Evolutionary conservation across 2,797 vertebrate genomes (phyloP), one percentile per base, ranked within the genome.

Genomic region (Diplodus sargus): DNA sequence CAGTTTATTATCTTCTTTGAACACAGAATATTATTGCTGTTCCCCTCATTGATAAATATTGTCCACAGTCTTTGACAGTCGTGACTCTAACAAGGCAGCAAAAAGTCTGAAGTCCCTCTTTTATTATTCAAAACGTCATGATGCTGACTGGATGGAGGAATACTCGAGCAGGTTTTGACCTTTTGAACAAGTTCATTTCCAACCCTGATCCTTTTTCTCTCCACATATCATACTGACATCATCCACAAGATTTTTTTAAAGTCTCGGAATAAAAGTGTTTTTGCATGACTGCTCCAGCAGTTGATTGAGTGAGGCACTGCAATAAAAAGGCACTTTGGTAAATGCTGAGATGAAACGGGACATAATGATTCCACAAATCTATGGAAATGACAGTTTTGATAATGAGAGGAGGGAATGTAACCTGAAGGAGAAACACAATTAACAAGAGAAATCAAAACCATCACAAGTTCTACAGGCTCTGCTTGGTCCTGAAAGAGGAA

Each of bases 311-410:
- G 77, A 86, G 87, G 90, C 89, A 84, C 86, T 79, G 78, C 87
- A 91, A 78, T 87, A 72, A 88, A 78, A 92, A 93, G 94, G 92
- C 93, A 94, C 92, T 88, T 92, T 70, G 75, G 86, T 91, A 78
- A 90, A 90, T 64, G 76, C 78, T 81, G 69, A 85, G 83, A 85
- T 83, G 73, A 63, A 83, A 70, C 73, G 54, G 22, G 75, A 82
- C 53, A 76, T 23, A 51, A 49, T 53, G 67, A 78, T 74, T 4
- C 28, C 28, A 70, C 66, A 39, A 64, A 65, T 68, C 12, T 69
- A 48, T 11, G 51, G 57, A 70, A 60, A 57, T 30, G 39, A 84
- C 53, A 73, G 61, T 70, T 9, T 45, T 39, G 53, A 67, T 49
- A 56, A 75, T 42, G 52, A 58, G 43, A 73, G 48, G 14, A 48